Evolutionary conservation across 2,888 invertebrate genomes (phyloP).

Genomic region (Polia nebulosa): DNA sequence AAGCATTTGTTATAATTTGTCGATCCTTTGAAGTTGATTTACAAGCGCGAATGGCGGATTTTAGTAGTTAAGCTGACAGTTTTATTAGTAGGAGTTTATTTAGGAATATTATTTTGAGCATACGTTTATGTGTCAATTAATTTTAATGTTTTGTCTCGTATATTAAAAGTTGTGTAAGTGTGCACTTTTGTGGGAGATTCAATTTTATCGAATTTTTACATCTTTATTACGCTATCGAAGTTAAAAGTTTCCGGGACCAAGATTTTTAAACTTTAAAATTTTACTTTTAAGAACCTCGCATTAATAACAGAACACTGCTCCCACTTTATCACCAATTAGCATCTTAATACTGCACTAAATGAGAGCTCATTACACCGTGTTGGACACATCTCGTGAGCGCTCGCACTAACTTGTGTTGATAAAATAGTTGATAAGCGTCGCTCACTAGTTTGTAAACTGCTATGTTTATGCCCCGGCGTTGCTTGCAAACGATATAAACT

Average conservation of each 20-base stretch:
- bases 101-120: conserved; percentile 38
- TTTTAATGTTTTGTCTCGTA: conserved; percentile 25
- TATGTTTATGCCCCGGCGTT: conserved; percentile 58
- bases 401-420: conserved; percentile 55
- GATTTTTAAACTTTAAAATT: not conserved
- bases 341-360: conserved; percentile 47
- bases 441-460: conserved; percentile 57
- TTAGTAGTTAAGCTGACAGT: conserved; percentile 49
- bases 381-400: conserved; percentile 35
- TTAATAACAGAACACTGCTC: conserved; percentile 16
- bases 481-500: conserved; percentile 48
- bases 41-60: conserved; percentile 49
- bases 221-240: conserved; percentile 13
- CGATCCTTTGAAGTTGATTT: conserved; percentile 60
- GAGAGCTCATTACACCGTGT: conserved; percentile 51
- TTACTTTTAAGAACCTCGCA: conserved; percentile 15
- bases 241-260: not conserved
- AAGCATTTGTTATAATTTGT: conserved; percentile 59
- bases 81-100: conserved; percentile 49
- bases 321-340: conserved; percentile 32
- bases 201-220: conserved; percentile 28
- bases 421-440: conserved; percentile 59
- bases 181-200: conserved; percentile 28
- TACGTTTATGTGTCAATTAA: conserved; percentile 37
- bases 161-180: conserved; percentile 37